These are phyloP conservation scores for Pseudomyrmex cubaensis DNA, from an alignment of 1,140 invertebrate genomes.

Conservation along the genomic window DNA sequence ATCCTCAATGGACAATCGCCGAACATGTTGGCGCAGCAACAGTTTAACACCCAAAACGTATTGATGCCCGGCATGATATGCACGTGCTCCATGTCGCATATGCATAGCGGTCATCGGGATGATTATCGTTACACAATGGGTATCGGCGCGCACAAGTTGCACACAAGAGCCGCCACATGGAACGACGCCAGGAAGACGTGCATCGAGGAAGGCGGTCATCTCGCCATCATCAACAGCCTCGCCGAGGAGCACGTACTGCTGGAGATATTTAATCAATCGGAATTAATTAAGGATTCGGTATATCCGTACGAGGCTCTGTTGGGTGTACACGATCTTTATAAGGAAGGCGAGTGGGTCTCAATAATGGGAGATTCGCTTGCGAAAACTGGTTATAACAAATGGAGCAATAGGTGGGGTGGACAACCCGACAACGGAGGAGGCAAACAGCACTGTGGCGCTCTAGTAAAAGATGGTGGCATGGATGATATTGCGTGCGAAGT, in stretches of 20 bases:
- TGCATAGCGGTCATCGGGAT: conserved; percentile 71
- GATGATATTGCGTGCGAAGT: conserved; percentile 81
- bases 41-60: neutral
- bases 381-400: conserved; percentile 81
- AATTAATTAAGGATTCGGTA: conserved; percentile 74
- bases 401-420: conserved; percentile 81
- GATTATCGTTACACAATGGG: conserved; percentile 79
- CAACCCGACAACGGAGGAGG: conserved; percentile 82
- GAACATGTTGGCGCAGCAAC: neutral
- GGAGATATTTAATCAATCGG: conserved; percentile 77
- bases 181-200: conserved; percentile 81
- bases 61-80: conserved; percentile 79
- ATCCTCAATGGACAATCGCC: conserved; percentile 27
- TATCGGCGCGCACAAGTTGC: conserved; percentile 81
- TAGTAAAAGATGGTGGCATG: conserved; percentile 80
- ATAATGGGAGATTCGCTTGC: conserved; percentile 81
- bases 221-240: conserved; percentile 80
- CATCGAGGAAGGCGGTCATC: conserved; percentile 81
- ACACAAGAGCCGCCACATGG: conserved; percentile 78
- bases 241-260: conserved; percentile 79
- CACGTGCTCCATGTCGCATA: conserved; percentile 73
- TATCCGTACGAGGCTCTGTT: conserved; percentile 78
- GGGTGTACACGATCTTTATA: conserved; percentile 82
- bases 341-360: conserved; percentile 81
- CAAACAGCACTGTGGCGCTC: conserved; percentile 80